Percentiles rank a stretch among this genome's conserved stretches.
These are phyloP conservation scores for Drosophila falleni DNA, from an alignment of 2,888 invertebrate species.

Conservation along the genomic window DNA sequence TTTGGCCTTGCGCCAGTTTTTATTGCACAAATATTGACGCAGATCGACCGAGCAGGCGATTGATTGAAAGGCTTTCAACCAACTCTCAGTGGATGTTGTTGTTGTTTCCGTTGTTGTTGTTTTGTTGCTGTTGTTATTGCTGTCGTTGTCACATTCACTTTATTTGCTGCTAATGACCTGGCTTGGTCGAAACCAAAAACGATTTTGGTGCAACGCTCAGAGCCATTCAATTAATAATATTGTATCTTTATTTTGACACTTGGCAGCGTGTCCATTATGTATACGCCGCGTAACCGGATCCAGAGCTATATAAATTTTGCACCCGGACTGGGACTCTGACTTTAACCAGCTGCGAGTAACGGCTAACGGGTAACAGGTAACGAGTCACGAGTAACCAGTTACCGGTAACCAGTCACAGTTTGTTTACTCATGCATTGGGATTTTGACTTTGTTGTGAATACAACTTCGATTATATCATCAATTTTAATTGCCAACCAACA, in stretches of 20 bases:
- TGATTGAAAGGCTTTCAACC: constrained; percentile 67
- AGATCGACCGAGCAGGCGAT: constrained; percentile 25
- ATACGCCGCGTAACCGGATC: constrained; percentile 39
- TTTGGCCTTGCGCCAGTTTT: constrained; percentile 39
- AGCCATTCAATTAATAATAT: constrained; percentile 51
- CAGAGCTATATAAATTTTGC: constrained; percentile 1
- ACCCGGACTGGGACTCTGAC: constrained; percentile 18
- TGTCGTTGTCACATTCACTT: constrained; percentile 50
- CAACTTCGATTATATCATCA: constrained; percentile 48
- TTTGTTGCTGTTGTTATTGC: constrained; percentile 16
- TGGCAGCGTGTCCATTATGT: constrained; percentile 47
- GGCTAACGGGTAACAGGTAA: background rate
- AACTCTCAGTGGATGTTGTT: constrained; percentile 12
- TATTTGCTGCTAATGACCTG: constrained; percentile 72
- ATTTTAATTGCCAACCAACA: constrained; percentile 40
- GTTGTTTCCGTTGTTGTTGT: constrained; percentile 19
- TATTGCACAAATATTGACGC: constrained; percentile 58
- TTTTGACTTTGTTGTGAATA: constrained; percentile 26
- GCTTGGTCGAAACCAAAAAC: constrained; percentile 29
- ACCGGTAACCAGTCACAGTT: constrained; percentile 20
- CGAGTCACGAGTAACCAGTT: constrained; percentile 6
- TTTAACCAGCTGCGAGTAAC: background rate
- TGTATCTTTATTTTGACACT: constrained; percentile 61
- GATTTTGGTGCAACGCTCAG: constrained; percentile 41
- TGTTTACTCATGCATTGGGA: constrained; percentile 35